A percentile compares a stretch with the other conserved stretches of the same genome.
Evolutionary conservation across 2,113 vertebrate species (phyloP).

Genomic region (Heloderma charlesbogerti): DNA sequence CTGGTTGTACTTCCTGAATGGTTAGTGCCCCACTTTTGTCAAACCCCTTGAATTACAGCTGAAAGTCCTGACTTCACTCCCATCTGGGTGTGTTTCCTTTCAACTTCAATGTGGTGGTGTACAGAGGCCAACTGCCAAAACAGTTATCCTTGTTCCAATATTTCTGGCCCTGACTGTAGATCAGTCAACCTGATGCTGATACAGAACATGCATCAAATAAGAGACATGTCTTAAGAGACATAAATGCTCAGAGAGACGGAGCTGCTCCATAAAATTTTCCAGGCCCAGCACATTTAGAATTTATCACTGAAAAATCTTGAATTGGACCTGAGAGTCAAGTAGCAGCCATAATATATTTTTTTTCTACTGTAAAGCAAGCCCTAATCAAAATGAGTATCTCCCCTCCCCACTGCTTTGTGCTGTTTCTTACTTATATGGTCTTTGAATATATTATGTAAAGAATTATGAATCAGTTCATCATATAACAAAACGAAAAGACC

Average conservation of each 20-base stretch:
- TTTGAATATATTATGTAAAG: not conserved
- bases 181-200: not conserved
- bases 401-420: not conserved
- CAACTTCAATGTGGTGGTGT: too few relatives aligned
- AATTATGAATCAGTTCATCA: not conserved
- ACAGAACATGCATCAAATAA: not conserved
- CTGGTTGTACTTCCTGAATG: too few relatives aligned
- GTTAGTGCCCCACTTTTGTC: too few relatives aligned
- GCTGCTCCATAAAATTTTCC: too few relatives aligned
- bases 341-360: not conserved
- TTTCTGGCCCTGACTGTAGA: too few relatives aligned
- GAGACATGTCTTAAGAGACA: not conserved
- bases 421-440: not conserved
- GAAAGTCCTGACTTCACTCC: too few relatives aligned
- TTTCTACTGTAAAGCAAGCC: not conserved
- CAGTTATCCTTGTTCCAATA: too few relatives aligned
- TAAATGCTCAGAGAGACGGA: not conserved
- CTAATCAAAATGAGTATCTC: not conserved
- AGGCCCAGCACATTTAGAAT: not conserved
- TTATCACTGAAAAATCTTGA: not conserved
- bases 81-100: too few relatives aligned
- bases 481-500: not conserved
- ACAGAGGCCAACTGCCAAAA: too few relatives aligned
- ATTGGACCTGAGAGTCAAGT: not conserved
- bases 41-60: too few relatives aligned